Evolutionary conservation across 2,113 vertebrate genomes (phyloP).

Genomic region (Trochalopteron elliotii): DNA sequence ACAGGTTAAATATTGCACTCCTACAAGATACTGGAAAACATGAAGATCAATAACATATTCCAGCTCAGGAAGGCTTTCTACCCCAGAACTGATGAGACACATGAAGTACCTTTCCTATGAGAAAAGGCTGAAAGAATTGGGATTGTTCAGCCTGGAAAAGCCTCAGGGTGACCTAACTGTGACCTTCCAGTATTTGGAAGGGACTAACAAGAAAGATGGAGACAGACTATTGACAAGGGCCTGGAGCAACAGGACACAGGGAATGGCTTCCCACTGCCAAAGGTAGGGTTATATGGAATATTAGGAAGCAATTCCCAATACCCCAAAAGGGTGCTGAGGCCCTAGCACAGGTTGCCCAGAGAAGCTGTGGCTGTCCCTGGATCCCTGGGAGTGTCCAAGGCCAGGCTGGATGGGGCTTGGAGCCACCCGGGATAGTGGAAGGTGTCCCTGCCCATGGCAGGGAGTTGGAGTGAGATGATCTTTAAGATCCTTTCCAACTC

Average conservation of each 20-base stretch:
- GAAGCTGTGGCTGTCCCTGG: not conserved
- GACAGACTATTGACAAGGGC: not conserved
- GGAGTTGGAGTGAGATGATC: too few species aligned
- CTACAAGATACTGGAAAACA: not conserved
- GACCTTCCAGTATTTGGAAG: not conserved
- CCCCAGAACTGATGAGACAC: not conserved
- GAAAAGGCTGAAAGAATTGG: not conserved
- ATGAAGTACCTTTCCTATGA: not conserved
- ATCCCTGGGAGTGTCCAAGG: not conserved
- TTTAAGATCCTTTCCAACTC: not conserved
- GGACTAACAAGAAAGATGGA: not conserved
- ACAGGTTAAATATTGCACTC: not conserved
- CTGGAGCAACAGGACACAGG: not conserved
- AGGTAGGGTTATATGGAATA: not conserved
- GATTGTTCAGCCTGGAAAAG: not conserved
- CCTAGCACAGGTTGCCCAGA: not conserved
- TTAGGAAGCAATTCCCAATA: not conserved
- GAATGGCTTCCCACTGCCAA: not conserved
- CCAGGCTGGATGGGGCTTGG: not conserved
- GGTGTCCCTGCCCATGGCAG: not conserved
- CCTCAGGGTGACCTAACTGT: not conserved
- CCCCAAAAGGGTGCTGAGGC: not conserved
- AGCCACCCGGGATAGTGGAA: fast-evolving
- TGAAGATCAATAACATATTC: not conserved
- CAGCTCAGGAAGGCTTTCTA: not conserved